Evolutionary conservation across 2,113 vertebrate genomes (phyloP).

Genomic region (Nerophis lumbriciformis): DNA sequence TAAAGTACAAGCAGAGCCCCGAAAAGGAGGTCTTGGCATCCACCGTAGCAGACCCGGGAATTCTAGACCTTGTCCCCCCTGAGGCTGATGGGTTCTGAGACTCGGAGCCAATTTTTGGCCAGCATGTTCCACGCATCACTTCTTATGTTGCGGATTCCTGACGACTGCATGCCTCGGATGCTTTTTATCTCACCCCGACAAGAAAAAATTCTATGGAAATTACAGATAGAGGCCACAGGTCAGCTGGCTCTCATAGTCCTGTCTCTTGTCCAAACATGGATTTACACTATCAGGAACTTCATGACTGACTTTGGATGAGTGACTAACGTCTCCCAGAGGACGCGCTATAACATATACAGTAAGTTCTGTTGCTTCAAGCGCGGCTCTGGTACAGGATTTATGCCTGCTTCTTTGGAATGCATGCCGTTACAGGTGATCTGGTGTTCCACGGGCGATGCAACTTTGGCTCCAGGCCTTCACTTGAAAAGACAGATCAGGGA

Average conservation of each 20-base stretch:
- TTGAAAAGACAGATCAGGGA: constrained; percentile 16
- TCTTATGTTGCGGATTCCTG: not conserved
- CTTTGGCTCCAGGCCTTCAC: not conserved
- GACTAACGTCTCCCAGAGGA: constrained; percentile 12
- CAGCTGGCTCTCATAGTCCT: constrained; percentile 17
- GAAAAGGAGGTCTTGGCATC: constrained; percentile 8
- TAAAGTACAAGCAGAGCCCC: constrained; percentile 8
- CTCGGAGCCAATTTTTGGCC: constrained; percentile 5
- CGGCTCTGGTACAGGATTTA: constrained; percentile 1
- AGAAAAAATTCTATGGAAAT: constrained; percentile 10
- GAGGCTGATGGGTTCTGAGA: constrained; percentile 1
- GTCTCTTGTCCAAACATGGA: constrained; percentile 9
- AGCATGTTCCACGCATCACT: constrained; percentile 5
- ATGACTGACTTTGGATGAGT: constrained; percentile 5
- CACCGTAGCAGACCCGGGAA: not conserved
- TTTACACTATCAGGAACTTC: constrained; percentile 11
- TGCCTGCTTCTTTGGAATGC: constrained; percentile 11
- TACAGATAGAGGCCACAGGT: constrained; percentile 8
- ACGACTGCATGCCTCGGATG: not conserved
- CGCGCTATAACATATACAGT: constrained; percentile 10
- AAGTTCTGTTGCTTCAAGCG: constrained; percentile 1
- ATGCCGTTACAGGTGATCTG: constrained; percentile 11
- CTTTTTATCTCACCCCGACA: constrained; percentile 9
- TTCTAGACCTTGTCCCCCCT: not conserved
- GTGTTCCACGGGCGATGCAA: constrained; percentile 14